Percentiles rank a stretch among this genome's conserved stretches.
These are phyloP conservation scores for Drosophila ironensis DNA, from an alignment of 1,140 invertebrate species.

Conservation along the genomic window DNA sequence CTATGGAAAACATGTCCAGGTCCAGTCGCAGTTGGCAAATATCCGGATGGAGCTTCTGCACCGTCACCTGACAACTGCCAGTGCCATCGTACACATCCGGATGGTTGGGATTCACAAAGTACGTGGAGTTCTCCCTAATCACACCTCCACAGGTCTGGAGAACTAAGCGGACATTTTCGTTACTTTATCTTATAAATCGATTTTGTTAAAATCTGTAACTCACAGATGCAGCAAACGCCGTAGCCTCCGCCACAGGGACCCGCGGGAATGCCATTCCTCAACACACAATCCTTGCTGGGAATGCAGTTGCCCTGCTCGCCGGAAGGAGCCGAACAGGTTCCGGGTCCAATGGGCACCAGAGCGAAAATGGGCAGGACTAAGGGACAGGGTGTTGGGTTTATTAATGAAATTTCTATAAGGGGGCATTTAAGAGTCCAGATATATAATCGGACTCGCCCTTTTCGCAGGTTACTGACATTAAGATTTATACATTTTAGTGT, in stretches of 20 bases:
- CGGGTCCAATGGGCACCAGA: slow-evolving; percentile 88
- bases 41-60: slow-evolving; percentile 88
- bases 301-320: slow-evolving; percentile 91
- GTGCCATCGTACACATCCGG: slow-evolving; percentile 89
- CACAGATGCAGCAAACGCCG: slow-evolving; percentile 80
- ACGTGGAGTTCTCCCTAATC: slow-evolving; percentile 90
- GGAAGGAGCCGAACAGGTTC: slow-evolving; percentile 85
- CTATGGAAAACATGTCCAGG: slow-evolving; percentile 88
- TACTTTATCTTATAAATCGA: not conserved
- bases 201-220: slow-evolving; percentile 28
- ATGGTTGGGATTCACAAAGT: slow-evolving; percentile 91
- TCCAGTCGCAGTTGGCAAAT: slow-evolving; percentile 93
- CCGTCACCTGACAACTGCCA: slow-evolving; percentile 91
- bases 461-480: too few species aligned
- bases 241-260: slow-evolving; percentile 88
- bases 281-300: slow-evolving; percentile 86
- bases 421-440: too few species aligned
- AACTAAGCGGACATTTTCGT: slow-evolving; percentile 83
- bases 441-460: too few species aligned
- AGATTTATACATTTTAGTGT: too few species aligned
- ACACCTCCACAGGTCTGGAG: slow-evolving; percentile 89
- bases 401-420: not conserved
- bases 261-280: slow-evolving; percentile 86
- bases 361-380: slow-evolving; percentile 89
- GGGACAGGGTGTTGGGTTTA: slow-evolving; percentile 2